Evolutionary conservation across 1,140 invertebrate species (phyloP).

Genomic region (Tetraneura akinire): DNA sequence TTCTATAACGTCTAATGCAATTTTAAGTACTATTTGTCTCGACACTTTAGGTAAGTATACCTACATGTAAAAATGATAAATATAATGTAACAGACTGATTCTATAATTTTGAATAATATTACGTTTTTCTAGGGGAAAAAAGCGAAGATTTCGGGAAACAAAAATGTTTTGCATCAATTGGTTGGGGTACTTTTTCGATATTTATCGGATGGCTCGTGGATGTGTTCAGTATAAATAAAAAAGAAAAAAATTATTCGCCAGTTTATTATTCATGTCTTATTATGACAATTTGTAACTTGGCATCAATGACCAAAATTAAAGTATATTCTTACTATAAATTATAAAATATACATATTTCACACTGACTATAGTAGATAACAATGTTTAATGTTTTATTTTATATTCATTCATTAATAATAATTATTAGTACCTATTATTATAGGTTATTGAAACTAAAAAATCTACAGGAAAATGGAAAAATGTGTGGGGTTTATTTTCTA

Average conservation of each 20-base stretch:
- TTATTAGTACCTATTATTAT: neutral
- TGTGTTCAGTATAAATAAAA: conserved; percentile 64
- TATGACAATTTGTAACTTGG: conserved; percentile 69
- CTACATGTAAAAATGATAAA: neutral
- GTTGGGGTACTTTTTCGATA: conserved; percentile 76
- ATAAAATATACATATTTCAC: too few species aligned
- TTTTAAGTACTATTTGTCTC: conserved; percentile 21
- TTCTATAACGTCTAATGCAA: neutral
- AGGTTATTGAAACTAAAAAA: conserved; percentile 15
- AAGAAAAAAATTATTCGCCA: conserved; percentile 73
- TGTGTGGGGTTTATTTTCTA: neutral
- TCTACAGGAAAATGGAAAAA: neutral
- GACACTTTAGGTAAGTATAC: conserved; percentile 31
- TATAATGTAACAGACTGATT: too few species aligned
- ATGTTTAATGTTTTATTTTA: too few species aligned
- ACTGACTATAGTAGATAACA: too few species aligned
- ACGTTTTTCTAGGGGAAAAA: conserved; percentile 61
- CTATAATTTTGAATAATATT: neutral
- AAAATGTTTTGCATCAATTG: conserved; percentile 78
- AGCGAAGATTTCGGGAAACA: conserved; percentile 76
- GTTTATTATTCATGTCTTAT: conserved; percentile 75
- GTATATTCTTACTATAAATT: conserved; percentile 46
- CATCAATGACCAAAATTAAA: conserved; percentile 66
- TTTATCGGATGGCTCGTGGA: conserved; percentile 76
- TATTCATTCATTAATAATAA: neutral